Evolutionary conservation across 2,113 vertebrate species (phyloP), one percentile per base, ranked within the genome.

Genomic region (Psittacara wagleri): DNA sequence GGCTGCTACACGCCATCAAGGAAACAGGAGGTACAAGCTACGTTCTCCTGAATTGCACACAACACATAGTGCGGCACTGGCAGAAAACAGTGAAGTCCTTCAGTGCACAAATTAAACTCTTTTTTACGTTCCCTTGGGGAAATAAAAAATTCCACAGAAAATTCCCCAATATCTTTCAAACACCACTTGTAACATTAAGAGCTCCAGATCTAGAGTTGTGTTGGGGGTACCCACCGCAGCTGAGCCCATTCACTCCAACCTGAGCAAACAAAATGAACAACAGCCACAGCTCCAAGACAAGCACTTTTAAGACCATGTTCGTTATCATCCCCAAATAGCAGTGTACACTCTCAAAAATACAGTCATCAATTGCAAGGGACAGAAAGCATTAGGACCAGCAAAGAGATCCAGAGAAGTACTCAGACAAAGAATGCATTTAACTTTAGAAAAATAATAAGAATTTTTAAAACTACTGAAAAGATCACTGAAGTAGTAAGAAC

Each of bases 171-270:
- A 13, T 63, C 24, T 63, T 88, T 72, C 62, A 92, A 73, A 78
- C 2, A 19, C 11, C 14, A 15, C 12, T 75, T 73, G 44, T n/a
- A 33, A 74, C 29, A 43, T 24, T 31, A 64, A 44, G 27, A 70
- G 31, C 20, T 64, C 54, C n/a, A 88, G 18, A 41, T 14, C 17
- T 31, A 18, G 33, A n/a, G 28, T 3, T 33, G 4, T 15, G 14
- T 0, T 0, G 2, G 24, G 23, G 11, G 8, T 41, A 28, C 33
- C 31, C 5, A 28, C 17, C 3, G 6, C 37, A 63, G 78, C 57
- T 51, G 33, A 92, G 37, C 33, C 27, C 1, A 0, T 35, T 86
- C 59, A 72, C n/a, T 25, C 57, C 27, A 29, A 0, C 33, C 18
- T 25, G 35, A 31, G 29, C 29, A 55, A 49, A 11, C 69, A 51